Evolutionary conservation across 2,113 vertebrate genomes (phyloP), one percentile per base, ranked within the genome.

Genomic region (Elephantulus edwardii): DNA sequence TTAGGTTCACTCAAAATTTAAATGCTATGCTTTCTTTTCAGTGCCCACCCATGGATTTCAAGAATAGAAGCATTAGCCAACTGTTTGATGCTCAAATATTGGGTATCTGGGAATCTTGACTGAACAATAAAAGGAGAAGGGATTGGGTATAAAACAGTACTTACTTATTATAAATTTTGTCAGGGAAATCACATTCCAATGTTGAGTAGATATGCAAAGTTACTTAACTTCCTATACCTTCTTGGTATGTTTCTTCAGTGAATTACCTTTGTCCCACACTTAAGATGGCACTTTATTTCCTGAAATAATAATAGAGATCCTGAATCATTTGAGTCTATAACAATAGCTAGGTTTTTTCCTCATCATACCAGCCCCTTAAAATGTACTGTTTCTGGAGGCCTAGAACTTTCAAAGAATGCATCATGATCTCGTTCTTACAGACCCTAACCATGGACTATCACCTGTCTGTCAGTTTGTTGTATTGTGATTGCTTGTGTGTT

Each of bases 21-120:
- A 64, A 38, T n/a, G 22, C 48, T 50, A 56, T 60, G 19, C 11
- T 8, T 82, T 81, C n/a, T 71, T 91, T n/a, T 72, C 38, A 84
- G 38, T 38, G 16, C 16, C n/a, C 20, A 64, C 52, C 40, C 20
- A 44, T 48, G 28, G 64, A 82, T 38, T 82, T 77, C 20, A 40
- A n/a, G n/a, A n/a, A n/a, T n/a, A n/a, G n/a, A n/a, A n/a, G n/a
- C n/a, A n/a, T n/a, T n/a, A n/a, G n/a, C n/a, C n/a, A n/a, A n/a
- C n/a, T n/a, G n/a, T n/a, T n/a, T n/a, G 22, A 44, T 44, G 26
- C 0, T 2, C 40, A 52, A 28, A 5, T 20, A 40, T 24, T 44
- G 17, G 46, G 35, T 42, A 19, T 17, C 28, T 30, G 20, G 40
- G 35, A 70, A 46, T 77, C 54, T 79, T 74, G 54, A 22, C 71